A percentile compares a stretch with the other conserved stretches of the same genome.
phyloP scores from a whole-genome alignment of 2,113 vertebrate species.

The Oncorhynchus nerka region DNA sequence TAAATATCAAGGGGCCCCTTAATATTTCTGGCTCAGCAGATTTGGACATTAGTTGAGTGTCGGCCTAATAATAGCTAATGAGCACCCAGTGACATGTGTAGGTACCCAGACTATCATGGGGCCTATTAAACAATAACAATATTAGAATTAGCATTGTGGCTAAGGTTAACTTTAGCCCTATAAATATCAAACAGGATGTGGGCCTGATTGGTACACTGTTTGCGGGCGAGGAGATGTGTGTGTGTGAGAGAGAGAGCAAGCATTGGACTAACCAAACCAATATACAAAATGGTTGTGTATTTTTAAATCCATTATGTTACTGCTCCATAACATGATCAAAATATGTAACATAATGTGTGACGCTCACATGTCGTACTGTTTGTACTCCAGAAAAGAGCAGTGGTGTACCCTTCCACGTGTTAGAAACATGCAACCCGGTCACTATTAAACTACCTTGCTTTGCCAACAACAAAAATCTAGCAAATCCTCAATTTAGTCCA shows the following conservation, averaged over 20 bases:
- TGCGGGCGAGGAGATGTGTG: not conserved
- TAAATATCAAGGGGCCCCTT: conserved; percentile 70
- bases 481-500: conserved; percentile 29
- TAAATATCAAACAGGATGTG: conserved; percentile 59
- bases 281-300: too few relatives aligned
- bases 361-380: too few relatives aligned
- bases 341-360: too few relatives aligned
- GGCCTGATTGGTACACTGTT: conserved; percentile 39
- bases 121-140: conserved; percentile 50
- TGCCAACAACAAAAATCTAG: conserved; percentile 39
- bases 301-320: too few relatives aligned
- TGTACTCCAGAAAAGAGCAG: too few relatives aligned
- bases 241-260: not conserved
- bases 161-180: conserved; percentile 52
- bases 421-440: conserved; percentile 19
- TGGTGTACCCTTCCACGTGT: too few relatives aligned
- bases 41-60: conserved; percentile 72
- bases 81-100: too few relatives aligned
- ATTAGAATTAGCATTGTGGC: conserved; percentile 61
- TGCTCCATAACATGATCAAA: too few relatives aligned
- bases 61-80: conserved; percentile 78
- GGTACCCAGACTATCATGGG: too few relatives aligned
- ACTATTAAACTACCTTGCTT: conserved; percentile 15
- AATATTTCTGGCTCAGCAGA: conserved; percentile 67
- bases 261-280: too few relatives aligned